Conservation (phyloP, 2,888 invertebrate genomes). For the Coelogynopora nodosa region DNA sequence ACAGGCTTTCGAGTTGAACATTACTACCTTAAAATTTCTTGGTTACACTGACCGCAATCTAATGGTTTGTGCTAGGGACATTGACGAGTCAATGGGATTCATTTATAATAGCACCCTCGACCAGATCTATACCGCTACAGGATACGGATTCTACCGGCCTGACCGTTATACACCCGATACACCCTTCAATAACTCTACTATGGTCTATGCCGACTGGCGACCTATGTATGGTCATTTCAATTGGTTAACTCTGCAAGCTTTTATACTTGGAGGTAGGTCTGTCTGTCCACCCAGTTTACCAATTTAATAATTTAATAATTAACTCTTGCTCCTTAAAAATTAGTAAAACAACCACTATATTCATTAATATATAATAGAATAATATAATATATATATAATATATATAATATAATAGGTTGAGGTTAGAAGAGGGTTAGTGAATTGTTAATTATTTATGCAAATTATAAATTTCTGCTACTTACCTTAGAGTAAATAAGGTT, state of each 20-base stretch:
- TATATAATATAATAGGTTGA: too few relatives aligned
- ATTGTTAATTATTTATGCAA: too few relatives aligned
- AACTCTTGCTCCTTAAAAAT: too few relatives aligned
- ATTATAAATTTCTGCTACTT: too few relatives aligned
- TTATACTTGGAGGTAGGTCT: not conserved
- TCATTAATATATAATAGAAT: too few relatives aligned
- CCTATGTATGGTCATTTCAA: not conserved
- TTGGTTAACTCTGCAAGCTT: not conserved
- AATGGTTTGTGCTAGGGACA: not conserved
- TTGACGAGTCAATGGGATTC: not conserved
- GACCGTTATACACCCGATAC: not conserved
- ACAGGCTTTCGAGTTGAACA: not conserved
- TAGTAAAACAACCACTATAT: too few relatives aligned
- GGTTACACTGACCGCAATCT: not conserved
- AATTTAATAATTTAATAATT: too few relatives aligned
- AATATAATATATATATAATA: too few relatives aligned
- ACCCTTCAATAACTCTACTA: not conserved
- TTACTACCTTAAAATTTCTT: not conserved
- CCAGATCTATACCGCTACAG: not conserved
- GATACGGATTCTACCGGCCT: not conserved
- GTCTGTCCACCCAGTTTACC: too few relatives aligned
- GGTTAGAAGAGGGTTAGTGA: too few relatives aligned
- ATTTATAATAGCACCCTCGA: not conserved
- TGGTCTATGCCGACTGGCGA: not conserved
- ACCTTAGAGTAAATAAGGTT: too few relatives aligned